Conservation (phyloP, 2,113 vertebrate species). For the Hippocampus abdominalis region DNA sequence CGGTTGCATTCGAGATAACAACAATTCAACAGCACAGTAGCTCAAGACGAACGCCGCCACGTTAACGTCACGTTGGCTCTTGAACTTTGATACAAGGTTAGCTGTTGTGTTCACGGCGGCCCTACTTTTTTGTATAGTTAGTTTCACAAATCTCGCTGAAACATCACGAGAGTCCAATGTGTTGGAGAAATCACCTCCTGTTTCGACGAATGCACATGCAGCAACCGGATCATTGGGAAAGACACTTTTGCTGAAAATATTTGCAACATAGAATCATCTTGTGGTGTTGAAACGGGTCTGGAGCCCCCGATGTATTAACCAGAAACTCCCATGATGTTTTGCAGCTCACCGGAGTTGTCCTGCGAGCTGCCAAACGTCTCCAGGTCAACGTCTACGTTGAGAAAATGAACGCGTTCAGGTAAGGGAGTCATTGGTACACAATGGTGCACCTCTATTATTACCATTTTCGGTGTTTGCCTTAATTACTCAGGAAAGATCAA, state of each 20-base stretch:
- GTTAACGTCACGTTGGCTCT: neutral
- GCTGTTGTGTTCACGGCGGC: neutral
- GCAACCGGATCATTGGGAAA: neutral
- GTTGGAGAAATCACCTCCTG: neutral
- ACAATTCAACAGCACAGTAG: neutral
- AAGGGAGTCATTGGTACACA: constrained; percentile 36
- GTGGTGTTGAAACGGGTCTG: no score
- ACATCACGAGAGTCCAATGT: neutral
- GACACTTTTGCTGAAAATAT: neutral
- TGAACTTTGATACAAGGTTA: neutral
- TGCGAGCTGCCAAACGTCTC: constrained; percentile 84
- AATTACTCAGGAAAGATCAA: no score
- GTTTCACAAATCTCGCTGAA: neutral
- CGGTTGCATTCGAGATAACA: neutral
- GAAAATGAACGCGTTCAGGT: constrained; percentile 79
- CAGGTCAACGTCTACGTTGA: constrained; percentile 84
- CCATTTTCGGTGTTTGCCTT: no score
- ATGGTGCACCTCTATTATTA: no score
- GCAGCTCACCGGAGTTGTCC: constrained; percentile 86
- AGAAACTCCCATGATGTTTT: constrained; percentile 16
- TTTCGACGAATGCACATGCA: neutral
- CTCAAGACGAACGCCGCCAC: neutral
- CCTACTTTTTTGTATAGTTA: neutral
- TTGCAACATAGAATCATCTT: neutral
- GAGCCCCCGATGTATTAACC: neutral